Percentiles rank a stretch among this genome's conserved stretches.
phyloP scores from a whole-genome alignment of 2,888 invertebrate species.

The Laothoe populi region DNA sequence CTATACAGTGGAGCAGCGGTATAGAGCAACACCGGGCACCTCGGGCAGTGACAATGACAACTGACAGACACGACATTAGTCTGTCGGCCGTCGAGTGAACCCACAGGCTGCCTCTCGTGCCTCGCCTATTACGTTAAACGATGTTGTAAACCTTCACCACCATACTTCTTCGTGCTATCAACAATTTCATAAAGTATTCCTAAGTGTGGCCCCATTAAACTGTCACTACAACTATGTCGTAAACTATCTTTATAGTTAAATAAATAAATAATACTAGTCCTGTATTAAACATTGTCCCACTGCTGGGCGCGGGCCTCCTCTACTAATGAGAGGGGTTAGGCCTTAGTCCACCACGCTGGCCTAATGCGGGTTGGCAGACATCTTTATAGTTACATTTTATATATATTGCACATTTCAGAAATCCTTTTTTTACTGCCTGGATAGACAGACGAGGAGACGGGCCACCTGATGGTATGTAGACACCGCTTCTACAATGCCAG shows the following conservation, averaged over 20 bases:
- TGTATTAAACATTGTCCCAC: too few species aligned
- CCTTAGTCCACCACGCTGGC: too few species aligned
- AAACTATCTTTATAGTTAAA: conserved; percentile 32
- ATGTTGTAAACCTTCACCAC: conserved; percentile 26
- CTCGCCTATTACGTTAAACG: conserved; percentile 30
- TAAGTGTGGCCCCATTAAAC: conserved; percentile 28
- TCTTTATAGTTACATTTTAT: not conserved
- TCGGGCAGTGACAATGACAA: conserved; percentile 38
- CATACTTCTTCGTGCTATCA: conserved; percentile 33
- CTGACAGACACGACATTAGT: conserved; percentile 40
- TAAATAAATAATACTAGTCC: too few species aligned
- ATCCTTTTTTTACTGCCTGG: too few species aligned
- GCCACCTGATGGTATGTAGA: too few species aligned
- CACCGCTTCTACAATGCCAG: too few species aligned
- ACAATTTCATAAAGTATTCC: conserved; percentile 31
- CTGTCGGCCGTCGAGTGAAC: conserved; percentile 32
- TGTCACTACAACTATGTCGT: conserved; percentile 31
- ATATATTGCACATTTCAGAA: too few species aligned
- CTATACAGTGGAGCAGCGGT: not conserved
- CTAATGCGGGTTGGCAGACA: too few species aligned
- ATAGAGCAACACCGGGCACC: not conserved
- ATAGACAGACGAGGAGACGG: too few species aligned
- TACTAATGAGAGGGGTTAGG: too few species aligned
- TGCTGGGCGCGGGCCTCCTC: too few species aligned
- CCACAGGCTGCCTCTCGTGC: conserved; percentile 16